Evolutionary conservation across 2,113 vertebrate genomes (phyloP).

Genomic region (Psephotus haematonotus): DNA sequence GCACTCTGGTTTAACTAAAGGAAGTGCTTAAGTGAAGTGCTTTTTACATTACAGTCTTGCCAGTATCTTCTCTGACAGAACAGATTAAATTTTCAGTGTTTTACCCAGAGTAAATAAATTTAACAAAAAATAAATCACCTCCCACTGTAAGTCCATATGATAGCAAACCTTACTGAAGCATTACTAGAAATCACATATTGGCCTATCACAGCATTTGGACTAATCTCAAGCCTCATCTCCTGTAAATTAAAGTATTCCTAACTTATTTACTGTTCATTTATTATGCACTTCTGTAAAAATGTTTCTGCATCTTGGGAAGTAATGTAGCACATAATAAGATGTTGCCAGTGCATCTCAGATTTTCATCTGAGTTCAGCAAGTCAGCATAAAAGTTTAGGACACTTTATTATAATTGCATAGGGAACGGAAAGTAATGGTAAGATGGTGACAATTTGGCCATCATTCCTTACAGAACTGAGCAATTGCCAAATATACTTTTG

Average conservation of each 20-base stretch:
- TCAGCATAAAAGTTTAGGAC: slow-evolving; percentile 48
- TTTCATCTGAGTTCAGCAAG: slow-evolving; percentile 33
- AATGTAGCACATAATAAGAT: not conserved
- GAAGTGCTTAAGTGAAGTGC: slow-evolving; percentile 69
- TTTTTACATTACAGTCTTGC: slow-evolving; percentile 49
- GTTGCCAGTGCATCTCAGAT: not conserved
- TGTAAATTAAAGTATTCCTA: slow-evolving; percentile 7
- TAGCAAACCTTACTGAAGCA: slow-evolving; percentile 28
- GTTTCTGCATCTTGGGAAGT: slow-evolving; percentile 1
- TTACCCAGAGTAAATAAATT: slow-evolving; percentile 63
- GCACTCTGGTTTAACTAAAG: slow-evolving; percentile 59
- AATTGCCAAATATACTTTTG: slow-evolving; percentile 49
- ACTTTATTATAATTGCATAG: not conserved
- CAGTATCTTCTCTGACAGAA: slow-evolving; percentile 46
- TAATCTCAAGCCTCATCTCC: not conserved
- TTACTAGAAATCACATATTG: slow-evolving; percentile 45
- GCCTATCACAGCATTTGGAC: not conserved
- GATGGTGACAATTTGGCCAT: slow-evolving; percentile 32
- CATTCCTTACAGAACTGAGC: not conserved
- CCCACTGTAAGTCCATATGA: not conserved
- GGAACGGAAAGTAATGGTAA: slow-evolving; percentile 27
- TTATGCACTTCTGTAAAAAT: not conserved
- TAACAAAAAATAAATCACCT: not conserved
- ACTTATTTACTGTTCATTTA: slow-evolving; percentile 37
- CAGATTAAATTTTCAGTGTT: slow-evolving; percentile 57